Conservation (phyloP, 1,140 invertebrate genomes). For the Zophobas morio region DNA sequence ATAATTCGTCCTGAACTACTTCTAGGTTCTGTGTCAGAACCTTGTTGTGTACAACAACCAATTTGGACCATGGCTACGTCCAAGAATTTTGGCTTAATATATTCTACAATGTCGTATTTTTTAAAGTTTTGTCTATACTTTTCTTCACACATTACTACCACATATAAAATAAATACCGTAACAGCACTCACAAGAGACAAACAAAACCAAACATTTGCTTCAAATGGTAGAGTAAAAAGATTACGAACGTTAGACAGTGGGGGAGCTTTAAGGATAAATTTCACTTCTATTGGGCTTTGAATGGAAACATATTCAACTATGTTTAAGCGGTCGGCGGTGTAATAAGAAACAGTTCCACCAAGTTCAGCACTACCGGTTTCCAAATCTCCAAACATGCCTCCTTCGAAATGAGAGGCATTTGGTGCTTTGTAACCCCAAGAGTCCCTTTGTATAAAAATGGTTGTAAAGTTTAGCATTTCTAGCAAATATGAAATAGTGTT, state of each 20-base stretch:
- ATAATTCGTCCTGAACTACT: conserved; percentile 68
- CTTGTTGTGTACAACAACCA: conserved; percentile 72
- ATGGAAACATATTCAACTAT: conserved; percentile 73
- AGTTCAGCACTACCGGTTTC: conserved; percentile 44
- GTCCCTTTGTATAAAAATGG: conserved; percentile 66
- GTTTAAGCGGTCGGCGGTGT: conserved; percentile 70
- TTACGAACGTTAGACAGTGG: conserved; percentile 76
- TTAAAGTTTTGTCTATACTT: conserved; percentile 17
- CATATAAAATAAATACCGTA: conserved; percentile 49
- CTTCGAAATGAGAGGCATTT: conserved; percentile 64
- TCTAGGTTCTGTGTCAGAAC: conserved; percentile 69
- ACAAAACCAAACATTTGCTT: conserved; percentile 72
- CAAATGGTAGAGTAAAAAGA: conserved; percentile 74
- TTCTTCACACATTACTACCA: conserved; percentile 54
- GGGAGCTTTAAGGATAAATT: conserved; percentile 75
- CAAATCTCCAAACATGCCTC: conserved; percentile 71
- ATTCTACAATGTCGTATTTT: conserved; percentile 22
- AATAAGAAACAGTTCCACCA: conserved; percentile 71
- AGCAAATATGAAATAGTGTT: conserved; percentile 69
- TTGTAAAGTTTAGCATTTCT: conserved; percentile 71
- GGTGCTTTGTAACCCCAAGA: conserved; percentile 69
- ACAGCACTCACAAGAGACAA: conserved; percentile 63
- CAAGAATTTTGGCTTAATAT: conserved; percentile 64
- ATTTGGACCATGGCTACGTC: conserved; percentile 69
- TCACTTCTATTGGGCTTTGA: conserved; percentile 70